phyloP scores from a whole-genome alignment of 2,888 invertebrate species.

The Thymelicus lineola region DNA sequence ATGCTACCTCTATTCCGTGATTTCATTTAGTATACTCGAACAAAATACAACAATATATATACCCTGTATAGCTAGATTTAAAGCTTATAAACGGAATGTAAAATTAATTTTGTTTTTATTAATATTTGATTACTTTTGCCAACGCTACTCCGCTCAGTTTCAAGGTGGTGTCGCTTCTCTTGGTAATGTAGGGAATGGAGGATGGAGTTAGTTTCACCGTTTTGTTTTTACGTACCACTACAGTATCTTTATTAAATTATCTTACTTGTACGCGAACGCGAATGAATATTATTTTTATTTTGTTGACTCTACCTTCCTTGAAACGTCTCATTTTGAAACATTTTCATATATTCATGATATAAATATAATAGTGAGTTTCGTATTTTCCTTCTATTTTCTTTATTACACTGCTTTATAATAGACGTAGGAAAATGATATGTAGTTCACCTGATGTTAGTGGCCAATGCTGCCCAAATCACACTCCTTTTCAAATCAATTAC shows the following conservation, averaged over 20 bases:
- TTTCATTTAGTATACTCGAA: too few species aligned
- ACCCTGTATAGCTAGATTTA: too few species aligned
- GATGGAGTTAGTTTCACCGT: constrained; percentile 9
- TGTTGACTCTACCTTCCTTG: constrained; percentile 22
- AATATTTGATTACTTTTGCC: constrained; percentile 1
- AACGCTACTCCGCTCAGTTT: constrained; percentile 20
- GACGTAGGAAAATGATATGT: background rate
- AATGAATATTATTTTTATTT: constrained; percentile 17
- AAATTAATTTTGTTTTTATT: background rate
- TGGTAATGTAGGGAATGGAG: constrained; percentile 4
- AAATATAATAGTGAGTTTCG: constrained; percentile 2
- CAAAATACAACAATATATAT: too few species aligned
- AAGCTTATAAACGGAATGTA: too few species aligned
- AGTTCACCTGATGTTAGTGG: background rate
- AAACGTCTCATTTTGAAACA: constrained; percentile 9
- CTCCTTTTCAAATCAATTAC: too few species aligned
- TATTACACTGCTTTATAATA: background rate
- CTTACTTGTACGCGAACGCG: constrained; percentile 16
- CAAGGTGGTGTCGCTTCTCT: constrained; percentile 25
- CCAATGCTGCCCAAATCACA: too few species aligned
- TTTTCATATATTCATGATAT: constrained; percentile 3
- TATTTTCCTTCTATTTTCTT: background rate
- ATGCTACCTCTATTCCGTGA: too few species aligned
- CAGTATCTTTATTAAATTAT: constrained; percentile 23
- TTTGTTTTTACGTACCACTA: constrained; percentile 7